phyloP scores from a whole-genome alignment of 2,113 vertebrate species.

The Marmota monax region DNA sequence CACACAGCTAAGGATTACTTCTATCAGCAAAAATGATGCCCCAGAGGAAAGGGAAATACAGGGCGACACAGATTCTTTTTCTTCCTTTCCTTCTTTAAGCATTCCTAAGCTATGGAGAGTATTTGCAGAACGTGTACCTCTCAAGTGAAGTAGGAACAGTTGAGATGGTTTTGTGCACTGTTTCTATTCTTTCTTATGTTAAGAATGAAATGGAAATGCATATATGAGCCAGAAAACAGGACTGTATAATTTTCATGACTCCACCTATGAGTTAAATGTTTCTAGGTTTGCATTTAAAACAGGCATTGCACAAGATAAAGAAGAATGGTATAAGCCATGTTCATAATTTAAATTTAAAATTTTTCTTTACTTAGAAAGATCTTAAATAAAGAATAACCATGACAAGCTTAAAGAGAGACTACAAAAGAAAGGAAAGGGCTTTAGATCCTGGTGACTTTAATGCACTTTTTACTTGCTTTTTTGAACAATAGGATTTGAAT shows the following conservation, averaged over 20 bases:
- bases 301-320: background rate
- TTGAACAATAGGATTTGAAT: background rate
- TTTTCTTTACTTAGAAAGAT: background rate
- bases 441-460: background rate
- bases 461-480: background rate
- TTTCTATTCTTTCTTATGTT: background rate
- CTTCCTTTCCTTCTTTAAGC: background rate
- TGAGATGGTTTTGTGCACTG: background rate
- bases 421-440: background rate
- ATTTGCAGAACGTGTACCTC: background rate
- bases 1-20: background rate
- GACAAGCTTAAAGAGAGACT: background rate
- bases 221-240: background rate
- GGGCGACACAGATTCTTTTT: background rate
- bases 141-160: background rate
- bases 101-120: background rate
- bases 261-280: background rate
- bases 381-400: conserved; percentile 19
- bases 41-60: background rate
- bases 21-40: background rate
- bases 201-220: background rate
- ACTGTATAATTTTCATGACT: background rate
- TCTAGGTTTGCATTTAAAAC: conserved; percentile 8
- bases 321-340: background rate
- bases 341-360: background rate